Evolutionary conservation across 2,888 invertebrate genomes (phyloP).

Genomic region (Drosophila multiciliata): DNA sequence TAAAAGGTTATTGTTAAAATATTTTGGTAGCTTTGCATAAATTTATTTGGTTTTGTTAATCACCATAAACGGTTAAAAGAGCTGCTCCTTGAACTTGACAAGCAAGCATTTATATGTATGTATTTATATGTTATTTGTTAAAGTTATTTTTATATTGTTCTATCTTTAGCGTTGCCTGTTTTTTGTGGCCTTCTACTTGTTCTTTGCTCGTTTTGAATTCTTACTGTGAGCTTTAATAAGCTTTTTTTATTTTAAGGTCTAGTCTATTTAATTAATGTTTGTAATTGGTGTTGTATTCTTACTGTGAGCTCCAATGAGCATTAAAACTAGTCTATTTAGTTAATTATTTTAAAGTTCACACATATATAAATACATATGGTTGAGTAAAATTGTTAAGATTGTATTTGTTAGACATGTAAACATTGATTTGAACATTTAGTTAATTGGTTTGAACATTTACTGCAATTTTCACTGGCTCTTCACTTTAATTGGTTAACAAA

Average conservation of each 20-base stretch:
- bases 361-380: slow-evolving; percentile 8
- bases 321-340: slow-evolving; percentile 42
- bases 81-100: slow-evolving; percentile 33
- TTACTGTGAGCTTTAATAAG: slow-evolving; percentile 75
- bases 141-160: slow-evolving; percentile 23
- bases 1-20: slow-evolving; percentile 59
- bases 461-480: slow-evolving; percentile 24
- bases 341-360: slow-evolving; percentile 18
- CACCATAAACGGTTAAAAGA: slow-evolving; percentile 33
- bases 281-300: slow-evolving; percentile 63
- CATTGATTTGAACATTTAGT: slow-evolving; percentile 64
- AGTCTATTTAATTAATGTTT: slow-evolving; percentile 9
- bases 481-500: background rate
- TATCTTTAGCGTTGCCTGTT: slow-evolving; percentile 35
- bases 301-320: slow-evolving; percentile 72
- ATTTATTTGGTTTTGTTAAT: slow-evolving; percentile 44
- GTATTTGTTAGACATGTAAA: slow-evolving; percentile 69
- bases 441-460: slow-evolving; percentile 48
- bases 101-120: slow-evolving; percentile 29
- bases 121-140: slow-evolving; percentile 39
- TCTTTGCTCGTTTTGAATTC: slow-evolving; percentile 54
- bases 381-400: slow-evolving; percentile 68
- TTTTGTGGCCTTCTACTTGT: slow-evolving; percentile 27
- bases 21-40: slow-evolving; percentile 75
- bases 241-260: slow-evolving; percentile 3